Base-by-base conservation (phyloP, 1,140 invertebrate genomes). In the Berghia stephanieae region DNA sequence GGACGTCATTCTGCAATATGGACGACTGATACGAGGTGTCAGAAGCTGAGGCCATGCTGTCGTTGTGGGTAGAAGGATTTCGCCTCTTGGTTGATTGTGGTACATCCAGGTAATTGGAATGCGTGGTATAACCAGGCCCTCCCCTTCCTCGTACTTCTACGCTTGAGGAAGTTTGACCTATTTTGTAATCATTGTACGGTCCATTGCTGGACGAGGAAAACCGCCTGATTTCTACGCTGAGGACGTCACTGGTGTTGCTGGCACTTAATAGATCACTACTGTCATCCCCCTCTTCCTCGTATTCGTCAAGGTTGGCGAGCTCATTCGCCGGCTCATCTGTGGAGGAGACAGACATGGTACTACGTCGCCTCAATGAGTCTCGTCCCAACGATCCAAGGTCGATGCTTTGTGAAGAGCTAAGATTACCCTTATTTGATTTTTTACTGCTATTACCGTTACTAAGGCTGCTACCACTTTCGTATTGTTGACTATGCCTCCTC, bases 11-110 rank as follows among this genome's bases (percentile, higher is more conserved):
- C 24, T 81, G 76, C 3, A 36, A 6, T 6, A 66, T 27, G 16
- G 69, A 72, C 8, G 74, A 79, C 49, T 78, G 80, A 67, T 80
- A 84, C 2, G 77, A 79, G 60, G 81, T 80, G 34, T 86, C 82
- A 49, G 78, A 57, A n/a, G 79, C 74, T n/a, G 77, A 79, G 27
- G n/a, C n/a, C n/a, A n/a, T n/a, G n/a, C n/a, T n/a, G n/a, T n/a
- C n/a, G n/a, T n/a, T n/a, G n/a, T n/a, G n/a, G n/a, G n/a, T n/a
- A n/a, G n/a, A n/a, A n/a, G n/a, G n/a, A n/a, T n/a, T n/a, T n/a
- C n/a, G n/a, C n/a, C n/a, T n/a, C n/a, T n/a, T n/a, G n/a, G n/a
- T n/a, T n/a, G n/a, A n/a, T n/a, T n/a, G n/a, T n/a, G n/a, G n/a
- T n/a, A n/a, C n/a, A n/a, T n/a, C n/a, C n/a, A n/a, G n/a, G n/a